Evolutionary conservation across 2,888 invertebrate species (phyloP).

Genomic region (Drosophila prostipennis): DNA sequence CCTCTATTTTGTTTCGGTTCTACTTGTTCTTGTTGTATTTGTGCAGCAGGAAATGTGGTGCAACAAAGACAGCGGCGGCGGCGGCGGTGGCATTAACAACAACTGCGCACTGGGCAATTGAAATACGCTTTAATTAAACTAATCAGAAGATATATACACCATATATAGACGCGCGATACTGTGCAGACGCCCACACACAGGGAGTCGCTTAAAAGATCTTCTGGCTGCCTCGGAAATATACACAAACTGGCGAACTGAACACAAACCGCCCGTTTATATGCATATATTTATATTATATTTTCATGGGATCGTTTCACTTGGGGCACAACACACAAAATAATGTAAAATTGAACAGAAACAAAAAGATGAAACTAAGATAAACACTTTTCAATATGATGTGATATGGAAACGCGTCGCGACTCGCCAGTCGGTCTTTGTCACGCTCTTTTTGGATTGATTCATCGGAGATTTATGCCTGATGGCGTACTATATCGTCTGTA

Average conservation of each 20-base stretch:
- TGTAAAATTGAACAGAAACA: slow-evolving; percentile 17
- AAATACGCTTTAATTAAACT: slow-evolving; percentile 78
- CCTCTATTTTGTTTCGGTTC: not conserved
- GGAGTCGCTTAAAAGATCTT: slow-evolving; percentile 22
- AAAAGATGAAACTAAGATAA: slow-evolving; percentile 7
- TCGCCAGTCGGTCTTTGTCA: not conserved
- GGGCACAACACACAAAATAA: slow-evolving; percentile 11
- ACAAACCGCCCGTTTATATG: not conserved
- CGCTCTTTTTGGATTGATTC: not conserved
- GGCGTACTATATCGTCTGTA: not conserved
- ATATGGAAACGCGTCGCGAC: slow-evolving; percentile 3
- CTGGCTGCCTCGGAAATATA: not conserved
- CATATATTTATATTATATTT: slow-evolving; percentile 12
- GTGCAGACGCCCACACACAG: slow-evolving; percentile 54
- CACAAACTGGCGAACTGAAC: not conserved
- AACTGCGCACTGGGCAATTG: slow-evolving; percentile 71
- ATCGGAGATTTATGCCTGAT: not conserved
- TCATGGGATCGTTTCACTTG: slow-evolving; percentile 13
- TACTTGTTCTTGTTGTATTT: not conserved
- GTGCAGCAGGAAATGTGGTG: slow-evolving; percentile 49
- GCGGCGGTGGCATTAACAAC: slow-evolving; percentile 19
- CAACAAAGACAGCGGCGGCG: slow-evolving; percentile 15
- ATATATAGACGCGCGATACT: slow-evolving; percentile 31
- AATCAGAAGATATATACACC: slow-evolving; percentile 65
- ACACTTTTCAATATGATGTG: not conserved